Percentiles rank a stretch among this genome's conserved stretches.
These are phyloP conservation scores for Siderastrea siderea DNA, from an alignment of 92 coral and sea anemone species.

Conservation along the genomic window DNA sequence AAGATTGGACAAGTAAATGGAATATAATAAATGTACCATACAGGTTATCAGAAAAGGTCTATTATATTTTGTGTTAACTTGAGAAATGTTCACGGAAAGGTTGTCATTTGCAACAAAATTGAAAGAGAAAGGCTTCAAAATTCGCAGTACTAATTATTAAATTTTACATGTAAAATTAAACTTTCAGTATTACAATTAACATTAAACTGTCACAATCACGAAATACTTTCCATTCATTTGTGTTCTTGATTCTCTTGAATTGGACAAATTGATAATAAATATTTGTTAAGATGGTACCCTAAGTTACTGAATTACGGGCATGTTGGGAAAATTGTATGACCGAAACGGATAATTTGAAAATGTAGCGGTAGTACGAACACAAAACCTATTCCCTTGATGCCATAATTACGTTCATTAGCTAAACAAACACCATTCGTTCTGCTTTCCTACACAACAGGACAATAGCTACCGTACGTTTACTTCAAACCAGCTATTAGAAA, in stretches of 20 bases:
- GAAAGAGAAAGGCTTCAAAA: no score
- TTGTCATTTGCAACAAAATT: background rate
- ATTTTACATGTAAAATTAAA: no score
- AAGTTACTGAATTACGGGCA: background rate
- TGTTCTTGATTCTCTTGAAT: background rate
- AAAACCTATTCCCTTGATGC: background rate
- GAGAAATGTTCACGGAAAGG: background rate
- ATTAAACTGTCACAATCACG: no score
- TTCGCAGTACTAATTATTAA: background rate
- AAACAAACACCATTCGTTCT: background rate
- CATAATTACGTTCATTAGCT: background rate
- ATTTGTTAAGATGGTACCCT: background rate
- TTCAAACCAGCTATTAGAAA: background rate
- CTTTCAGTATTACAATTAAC: no score
- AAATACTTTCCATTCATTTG: background rate
- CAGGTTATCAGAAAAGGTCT: background rate
- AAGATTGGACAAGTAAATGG: background rate
- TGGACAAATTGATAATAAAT: background rate
- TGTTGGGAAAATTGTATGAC: background rate
- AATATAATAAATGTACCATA: constrained; percentile 1
- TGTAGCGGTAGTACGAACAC: background rate
- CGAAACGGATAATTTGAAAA: no score
- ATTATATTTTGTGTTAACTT: background rate
- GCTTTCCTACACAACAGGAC: background rate
- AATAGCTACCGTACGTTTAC: background rate